A percentile compares a stretch with the other conserved stretches of the same genome.
These are phyloP conservation scores for Metopia argyrocephala DNA, from an alignment of 2,888 invertebrate genomes.

Conservation along the genomic window DNA sequence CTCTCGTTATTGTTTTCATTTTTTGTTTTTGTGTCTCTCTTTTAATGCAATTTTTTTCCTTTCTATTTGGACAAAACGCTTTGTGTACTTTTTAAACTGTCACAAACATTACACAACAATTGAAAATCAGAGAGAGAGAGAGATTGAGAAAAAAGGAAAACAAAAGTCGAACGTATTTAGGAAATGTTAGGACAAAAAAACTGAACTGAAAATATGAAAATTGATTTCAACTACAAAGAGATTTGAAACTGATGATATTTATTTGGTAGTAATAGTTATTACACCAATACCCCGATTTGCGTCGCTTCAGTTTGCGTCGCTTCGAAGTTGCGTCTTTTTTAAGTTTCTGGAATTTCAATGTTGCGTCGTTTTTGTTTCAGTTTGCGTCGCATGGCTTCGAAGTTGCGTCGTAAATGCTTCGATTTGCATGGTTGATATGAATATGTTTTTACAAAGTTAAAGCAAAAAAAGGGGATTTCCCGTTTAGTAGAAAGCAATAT, in stretches of 20 bases:
- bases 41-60: constrained; percentile 12
- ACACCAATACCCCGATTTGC: too few relatives aligned
- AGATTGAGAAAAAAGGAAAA: background rate
- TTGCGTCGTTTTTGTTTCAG: too few relatives aligned
- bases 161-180: background rate
- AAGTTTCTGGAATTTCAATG: too few relatives aligned
- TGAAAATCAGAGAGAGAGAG: constrained; percentile 19
- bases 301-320: too few relatives aligned
- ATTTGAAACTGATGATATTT: constrained; percentile 45
- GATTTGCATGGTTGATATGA: too few relatives aligned
- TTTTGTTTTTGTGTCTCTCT: constrained; percentile 22
- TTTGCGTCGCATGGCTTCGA: too few relatives aligned
- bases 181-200: background rate
- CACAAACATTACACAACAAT: constrained; percentile 52
- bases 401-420: too few relatives aligned
- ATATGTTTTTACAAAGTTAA: too few relatives aligned
- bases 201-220: constrained; percentile 12
- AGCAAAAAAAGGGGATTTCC: too few relatives aligned
- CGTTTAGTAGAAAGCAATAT: too few relatives aligned
- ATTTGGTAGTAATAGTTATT: constrained; percentile 20
- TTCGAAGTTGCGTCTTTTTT: too few relatives aligned
- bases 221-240: constrained; percentile 46
- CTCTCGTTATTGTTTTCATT: background rate
- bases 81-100: constrained; percentile 44
- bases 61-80: too few relatives aligned